Evolutionary conservation across 2,113 vertebrate species (phyloP), one percentile per base, ranked within the genome.

Genomic region (Myrmecophaga tridactyla): DNA sequence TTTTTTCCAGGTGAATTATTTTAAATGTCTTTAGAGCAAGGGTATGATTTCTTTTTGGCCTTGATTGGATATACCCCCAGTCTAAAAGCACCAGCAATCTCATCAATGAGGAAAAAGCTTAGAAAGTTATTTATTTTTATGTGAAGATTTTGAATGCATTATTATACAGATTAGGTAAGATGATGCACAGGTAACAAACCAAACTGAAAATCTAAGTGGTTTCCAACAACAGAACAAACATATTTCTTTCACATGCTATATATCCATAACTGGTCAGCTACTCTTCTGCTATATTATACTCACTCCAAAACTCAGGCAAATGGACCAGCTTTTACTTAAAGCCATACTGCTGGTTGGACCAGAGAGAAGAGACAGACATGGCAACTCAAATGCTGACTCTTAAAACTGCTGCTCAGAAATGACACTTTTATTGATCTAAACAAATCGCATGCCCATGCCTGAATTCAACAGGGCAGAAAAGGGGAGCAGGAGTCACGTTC

Each of bases 11-110:
- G 73, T 87, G 70, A 93, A 58, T 92, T 97, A 94, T 95, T 98
- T 97, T 94, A 97, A 97, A 96, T 3, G 14, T 92, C 96, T 87
- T 96, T 96, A 92, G 91, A 97, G 77, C 51, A 39, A 97, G 73
- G 58, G 25, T 72, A 18, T 70, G 96, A 95, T 97, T 77, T 95
- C 62, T 86, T 86, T 88, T 75, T 91, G 43, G 36, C 36, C 34
- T 97, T 96, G 62, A 92, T 95, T 98, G n/a, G 36, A 62, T 95
- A 56, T 48, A 27, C 89, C 51, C 41, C 43, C 1, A 82, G 41
- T 95, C 97, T 97, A 67, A 53, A 96, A 95, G 34, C 56, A 70
- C 56, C 77, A 92, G 93, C 77, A 82, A 67, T 46, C 39, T 96
- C 43, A 73, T 90, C 90, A 89, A 14, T 75, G 43, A 29, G 81